Evolutionary conservation across 1,140 invertebrate species (phyloP).

Genomic region (Drosophila ogumai): DNA sequence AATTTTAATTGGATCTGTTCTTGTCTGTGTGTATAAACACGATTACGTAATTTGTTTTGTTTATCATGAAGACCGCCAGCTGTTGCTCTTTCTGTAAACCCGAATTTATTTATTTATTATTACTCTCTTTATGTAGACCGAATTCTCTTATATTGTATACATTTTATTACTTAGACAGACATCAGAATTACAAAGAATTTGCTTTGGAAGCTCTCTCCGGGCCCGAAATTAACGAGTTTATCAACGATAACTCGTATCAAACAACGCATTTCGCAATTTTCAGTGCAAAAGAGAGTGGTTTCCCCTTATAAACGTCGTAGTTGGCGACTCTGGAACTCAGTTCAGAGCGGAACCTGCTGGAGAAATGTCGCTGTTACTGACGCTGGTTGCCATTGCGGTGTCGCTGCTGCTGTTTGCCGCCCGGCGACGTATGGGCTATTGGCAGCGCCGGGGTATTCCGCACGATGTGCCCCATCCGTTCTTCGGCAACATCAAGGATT

Average conservation of each 20-base stretch:
- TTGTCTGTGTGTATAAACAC: background rate
- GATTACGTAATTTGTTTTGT: slow-evolving; percentile 9
- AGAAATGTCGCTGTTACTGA: slow-evolving; percentile 55
- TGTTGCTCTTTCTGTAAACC: background rate
- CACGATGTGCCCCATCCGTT: slow-evolving; percentile 52
- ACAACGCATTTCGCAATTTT: background rate
- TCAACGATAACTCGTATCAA: background rate
- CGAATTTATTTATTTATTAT: background rate
- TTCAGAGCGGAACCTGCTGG: background rate
- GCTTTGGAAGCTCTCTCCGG: background rate
- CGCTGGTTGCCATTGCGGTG: slow-evolving; percentile 39
- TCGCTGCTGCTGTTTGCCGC: slow-evolving; percentile 50
- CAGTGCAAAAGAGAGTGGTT: slow-evolving; percentile 11
- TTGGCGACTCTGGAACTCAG: slow-evolving; percentile 10
- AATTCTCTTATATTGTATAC: background rate
- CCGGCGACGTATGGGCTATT: slow-evolving; percentile 67
- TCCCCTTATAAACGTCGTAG: slow-evolving; percentile 13
- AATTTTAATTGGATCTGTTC: background rate
- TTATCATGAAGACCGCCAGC: background rate
- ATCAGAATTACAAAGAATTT: background rate
- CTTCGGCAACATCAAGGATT: slow-evolving; percentile 62
- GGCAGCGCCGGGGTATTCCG: slow-evolving; percentile 66
- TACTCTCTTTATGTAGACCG: background rate
- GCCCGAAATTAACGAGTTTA: background rate
- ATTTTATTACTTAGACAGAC: too few species aligned